Evolutionary conservation across 1,140 invertebrate genomes (phyloP).

Genomic region (Trichonephila clavipes): DNA sequence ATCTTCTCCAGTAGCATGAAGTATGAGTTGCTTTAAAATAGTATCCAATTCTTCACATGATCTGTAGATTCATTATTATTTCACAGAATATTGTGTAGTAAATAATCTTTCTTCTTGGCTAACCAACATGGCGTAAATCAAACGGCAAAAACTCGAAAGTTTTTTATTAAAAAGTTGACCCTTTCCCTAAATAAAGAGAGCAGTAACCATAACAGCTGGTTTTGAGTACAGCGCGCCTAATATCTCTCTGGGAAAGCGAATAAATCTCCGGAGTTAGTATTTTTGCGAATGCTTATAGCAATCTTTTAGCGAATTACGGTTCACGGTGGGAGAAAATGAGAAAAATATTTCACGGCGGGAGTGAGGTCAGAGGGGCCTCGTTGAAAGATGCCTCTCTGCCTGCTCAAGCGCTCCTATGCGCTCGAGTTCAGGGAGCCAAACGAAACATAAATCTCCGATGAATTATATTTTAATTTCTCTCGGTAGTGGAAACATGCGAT

Average conservation of each 20-base stretch:
- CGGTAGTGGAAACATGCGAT: not conserved
- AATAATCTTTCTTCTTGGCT: too few species aligned
- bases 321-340: slow-evolving; percentile 10
- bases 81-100: too few species aligned
- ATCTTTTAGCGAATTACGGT: not conserved
- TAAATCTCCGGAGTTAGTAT: not conserved
- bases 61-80: too few species aligned
- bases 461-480: not conserved
- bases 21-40: too few species aligned
- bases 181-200: not conserved
- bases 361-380: not conserved
- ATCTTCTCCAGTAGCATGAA: too few species aligned
- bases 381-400: slow-evolving; percentile 6
- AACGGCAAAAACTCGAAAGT: too few species aligned
- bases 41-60: too few species aligned
- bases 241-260: not conserved
- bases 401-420: not conserved
- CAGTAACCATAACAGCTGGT: too few species aligned
- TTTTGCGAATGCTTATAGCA: not conserved
- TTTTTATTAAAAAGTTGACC: too few species aligned
- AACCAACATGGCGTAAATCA: too few species aligned
- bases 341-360: slow-evolving; percentile 16
- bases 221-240: not conserved
- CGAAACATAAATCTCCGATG: slow-evolving; percentile 2
- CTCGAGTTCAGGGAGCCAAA: not conserved